Conservation (phyloP, 2,797 vertebrate species). For the Microtus agrestis region DNA sequence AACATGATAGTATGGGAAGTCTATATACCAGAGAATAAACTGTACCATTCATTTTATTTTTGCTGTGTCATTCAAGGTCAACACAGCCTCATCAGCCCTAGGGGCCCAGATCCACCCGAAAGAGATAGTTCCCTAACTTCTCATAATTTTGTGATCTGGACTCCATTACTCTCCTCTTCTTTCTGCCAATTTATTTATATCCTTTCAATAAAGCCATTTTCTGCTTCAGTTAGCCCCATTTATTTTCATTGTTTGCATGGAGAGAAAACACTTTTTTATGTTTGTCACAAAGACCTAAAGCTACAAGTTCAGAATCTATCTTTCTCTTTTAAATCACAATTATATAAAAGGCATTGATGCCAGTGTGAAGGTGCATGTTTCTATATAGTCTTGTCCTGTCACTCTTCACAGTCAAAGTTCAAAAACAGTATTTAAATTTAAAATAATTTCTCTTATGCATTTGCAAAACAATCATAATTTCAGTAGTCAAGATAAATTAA, state of each 20-base stretch:
- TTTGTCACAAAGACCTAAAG: conserved; percentile 1
- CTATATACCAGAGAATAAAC: neutral
- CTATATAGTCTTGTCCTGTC: neutral
- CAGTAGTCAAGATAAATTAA: conserved; percentile 55
- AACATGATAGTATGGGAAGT: neutral
- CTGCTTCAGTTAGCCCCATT: conserved; percentile 10
- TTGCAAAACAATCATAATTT: conserved; percentile 57
- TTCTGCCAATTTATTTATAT: conserved; percentile 11
- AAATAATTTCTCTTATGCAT: neutral
- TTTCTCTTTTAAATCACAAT: conserved; percentile 12
- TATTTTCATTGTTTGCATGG: neutral
- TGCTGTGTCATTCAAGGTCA: too few relatives aligned
- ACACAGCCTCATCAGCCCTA: too few relatives aligned
- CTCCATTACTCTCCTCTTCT: neutral
- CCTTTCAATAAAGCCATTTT: neutral
- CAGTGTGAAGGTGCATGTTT: neutral
- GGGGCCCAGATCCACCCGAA: neutral
- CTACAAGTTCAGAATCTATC: neutral
- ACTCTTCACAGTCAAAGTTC: conserved; percentile 34
- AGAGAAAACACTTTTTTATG: neutral
- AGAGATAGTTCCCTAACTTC: neutral
- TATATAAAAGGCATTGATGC: neutral
- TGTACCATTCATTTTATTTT: neutral
- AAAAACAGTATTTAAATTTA: conserved; percentile 33
- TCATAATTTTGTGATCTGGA: neutral